Evolutionary conservation across 2,888 invertebrate species (phyloP), one percentile per base, ranked within the genome.

Genomic region (Limnephilus marmoratus): DNA sequence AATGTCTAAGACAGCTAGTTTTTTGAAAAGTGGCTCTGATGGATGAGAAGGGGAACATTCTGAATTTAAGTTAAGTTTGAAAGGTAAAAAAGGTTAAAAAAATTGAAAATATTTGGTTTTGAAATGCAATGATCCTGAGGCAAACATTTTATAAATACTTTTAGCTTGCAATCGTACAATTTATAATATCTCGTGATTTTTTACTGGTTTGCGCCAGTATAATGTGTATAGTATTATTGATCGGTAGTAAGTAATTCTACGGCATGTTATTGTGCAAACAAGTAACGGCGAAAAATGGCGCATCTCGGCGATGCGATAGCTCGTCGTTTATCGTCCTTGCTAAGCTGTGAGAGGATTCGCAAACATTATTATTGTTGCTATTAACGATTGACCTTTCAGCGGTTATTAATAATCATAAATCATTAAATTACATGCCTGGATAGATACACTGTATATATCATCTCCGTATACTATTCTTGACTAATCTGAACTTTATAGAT

Each of bases 331-430:
- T 83, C 83, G 37, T 83, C 83, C 24, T 83, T 83, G 83, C 37
- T 34, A 29, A 31, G 3, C 83, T n/a, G 37, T n/a, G 24, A 83
- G 83, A 83, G 83, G 15, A 34, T 37, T 83, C 83, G 83, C 83
- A 41, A 37, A 24, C 11, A 83, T 83, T 37, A 83, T 68, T 68
- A 68, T 68, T 68, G 18, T 68, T 24, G 24, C 13, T 68, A 68
- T 83, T 37, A 29, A 83, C 37, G 83, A 83, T 83, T 83, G 83
- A 83, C 83, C 83, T 83, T 83, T 83, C 37, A 37, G 12, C 34
- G 11, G 18, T 83, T 83, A 83, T 37, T 83, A 83, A 83, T 83
- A 83, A 15, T 37, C 83, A 83, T 37, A 83, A 83, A 83, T 37
- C 83, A 83, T 83, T 34, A 37, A 2, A 83, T 83, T 83, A 34